Conservation (phyloP, 2,888 invertebrate species). For the Tetranychus truncatus region DNA sequence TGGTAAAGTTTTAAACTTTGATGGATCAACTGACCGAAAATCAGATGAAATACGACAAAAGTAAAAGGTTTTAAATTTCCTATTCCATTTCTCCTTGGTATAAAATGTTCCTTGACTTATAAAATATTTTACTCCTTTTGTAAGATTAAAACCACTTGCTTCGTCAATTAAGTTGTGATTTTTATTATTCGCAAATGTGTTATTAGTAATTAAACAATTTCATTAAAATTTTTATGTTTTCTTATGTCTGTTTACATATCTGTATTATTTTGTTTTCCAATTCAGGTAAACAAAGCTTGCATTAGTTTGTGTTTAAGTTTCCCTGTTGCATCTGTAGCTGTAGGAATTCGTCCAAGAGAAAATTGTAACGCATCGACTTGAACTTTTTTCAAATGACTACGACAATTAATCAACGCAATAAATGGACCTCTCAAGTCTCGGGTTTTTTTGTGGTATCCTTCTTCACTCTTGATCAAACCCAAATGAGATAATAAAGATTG, state of each 20-base stretch:
- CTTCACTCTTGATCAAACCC: conserved; percentile 23
- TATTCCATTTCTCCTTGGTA: too few species aligned
- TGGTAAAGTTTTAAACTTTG: not conserved
- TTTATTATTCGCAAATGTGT: too few species aligned
- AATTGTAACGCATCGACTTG: conserved; percentile 22
- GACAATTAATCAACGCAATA: conserved; percentile 20
- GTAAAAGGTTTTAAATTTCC: too few species aligned
- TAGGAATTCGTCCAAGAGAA: conserved; percentile 20
- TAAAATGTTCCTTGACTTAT: too few species aligned
- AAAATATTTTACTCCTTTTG: too few species aligned
- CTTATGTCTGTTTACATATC: not conserved
- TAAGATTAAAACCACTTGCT: too few species aligned
- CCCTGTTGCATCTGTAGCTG: conserved; percentile 21
- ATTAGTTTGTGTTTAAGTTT: conserved; percentile 24
- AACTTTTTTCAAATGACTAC: conserved; percentile 17
- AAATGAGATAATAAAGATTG: conserved; percentile 22
- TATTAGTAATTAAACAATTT: not conserved
- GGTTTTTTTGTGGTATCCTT: conserved; percentile 1
- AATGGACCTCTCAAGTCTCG: conserved; percentile 24
- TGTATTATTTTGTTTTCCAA: not conserved
- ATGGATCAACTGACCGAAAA: not conserved
- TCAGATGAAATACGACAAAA: too few species aligned
- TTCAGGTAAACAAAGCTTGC: conserved; percentile 20
- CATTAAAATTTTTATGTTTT: not conserved
- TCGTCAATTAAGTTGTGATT: too few species aligned